Base-by-base conservation (phyloP, 2,113 vertebrate genomes). In the Girardinichthys multiradiatus region DNA sequence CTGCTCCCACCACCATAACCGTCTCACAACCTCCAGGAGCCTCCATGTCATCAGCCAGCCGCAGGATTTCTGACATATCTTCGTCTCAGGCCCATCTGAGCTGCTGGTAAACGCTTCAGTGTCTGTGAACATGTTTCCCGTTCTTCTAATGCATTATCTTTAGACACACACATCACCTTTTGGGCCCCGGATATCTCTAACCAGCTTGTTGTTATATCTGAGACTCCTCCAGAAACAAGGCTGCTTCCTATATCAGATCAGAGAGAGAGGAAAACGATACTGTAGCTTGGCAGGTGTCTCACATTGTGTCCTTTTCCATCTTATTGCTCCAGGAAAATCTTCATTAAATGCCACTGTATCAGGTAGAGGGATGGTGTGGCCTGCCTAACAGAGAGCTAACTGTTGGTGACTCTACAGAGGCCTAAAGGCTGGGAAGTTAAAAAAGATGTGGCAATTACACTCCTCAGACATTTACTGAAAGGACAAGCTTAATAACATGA, bases 41-140 rank as follows among this genome's bases (percentile, higher is more conserved):
- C 27, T 87, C 67, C 71, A 70, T 71, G 81, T 86, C 83, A 90
- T 86, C 83, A 84, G 67, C 60, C 72, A 48, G 79, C 31, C 64
- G 35, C 58, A 57, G 48, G 64, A 12, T 19, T 33, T 21, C 64
- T 68, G 73, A 4, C 57, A 75, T 58, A 24, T 73, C 68, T 73
- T 62, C 65, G 4, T 72, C 75, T 62, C 62, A 63, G 12, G 65
- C 54, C 21, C 8, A 17, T 39, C 48, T 51, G 21, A n/a, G 10
- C 30, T 5, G 1, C 13, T 68, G 12, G 1, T 54, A 30, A 39
- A 35, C 19, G 29, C 17, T 29, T 30, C 6, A 30, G 27, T 31
- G 3, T 31, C 31, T 54, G 11, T 21, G 33, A 76, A 27, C 11
- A 45, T 39, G 37, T 63, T 37, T 79, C 31, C 29, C 6, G 9